Conservation (phyloP, 2,113 vertebrate genomes). For the Callorhinus ursinus region DNA sequence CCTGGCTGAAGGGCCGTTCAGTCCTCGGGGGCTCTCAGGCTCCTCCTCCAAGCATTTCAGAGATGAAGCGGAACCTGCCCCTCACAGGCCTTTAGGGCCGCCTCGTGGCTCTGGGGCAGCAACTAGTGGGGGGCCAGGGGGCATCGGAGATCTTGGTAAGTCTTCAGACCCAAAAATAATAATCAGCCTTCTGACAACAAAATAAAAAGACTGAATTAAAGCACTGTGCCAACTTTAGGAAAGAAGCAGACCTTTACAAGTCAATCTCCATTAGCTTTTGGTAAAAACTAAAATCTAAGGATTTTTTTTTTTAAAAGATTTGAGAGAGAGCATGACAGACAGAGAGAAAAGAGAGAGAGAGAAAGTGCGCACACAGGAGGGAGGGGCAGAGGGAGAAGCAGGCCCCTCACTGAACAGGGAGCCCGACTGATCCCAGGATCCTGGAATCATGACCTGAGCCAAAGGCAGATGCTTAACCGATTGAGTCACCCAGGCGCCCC, state of each 20-base stretch:
- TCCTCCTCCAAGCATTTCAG: neutral
- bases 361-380: no score
- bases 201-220: neutral
- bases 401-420: no score
- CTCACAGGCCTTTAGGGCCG: neutral
- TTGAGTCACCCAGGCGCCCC: no score
- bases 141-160: neutral
- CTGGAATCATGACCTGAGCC: no score
- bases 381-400: no score
- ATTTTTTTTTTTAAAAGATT: no score
- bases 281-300: neutral
- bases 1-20: neutral
- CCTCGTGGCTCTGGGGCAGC: accelerated
- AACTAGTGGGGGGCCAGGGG: neutral
- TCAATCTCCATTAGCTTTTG: neutral
- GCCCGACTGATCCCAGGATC: no score
- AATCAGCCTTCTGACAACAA: neutral
- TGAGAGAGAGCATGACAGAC: no score
- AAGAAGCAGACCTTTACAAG: neutral
- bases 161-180: neutral
- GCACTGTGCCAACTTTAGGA: neutral
- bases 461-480: no score
- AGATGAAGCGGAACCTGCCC: neutral
- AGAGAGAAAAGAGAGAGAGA: no score
- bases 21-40: neutral